Conservation (phyloP, 2,888 invertebrate species). For the Aleiodes alternator region DNA sequence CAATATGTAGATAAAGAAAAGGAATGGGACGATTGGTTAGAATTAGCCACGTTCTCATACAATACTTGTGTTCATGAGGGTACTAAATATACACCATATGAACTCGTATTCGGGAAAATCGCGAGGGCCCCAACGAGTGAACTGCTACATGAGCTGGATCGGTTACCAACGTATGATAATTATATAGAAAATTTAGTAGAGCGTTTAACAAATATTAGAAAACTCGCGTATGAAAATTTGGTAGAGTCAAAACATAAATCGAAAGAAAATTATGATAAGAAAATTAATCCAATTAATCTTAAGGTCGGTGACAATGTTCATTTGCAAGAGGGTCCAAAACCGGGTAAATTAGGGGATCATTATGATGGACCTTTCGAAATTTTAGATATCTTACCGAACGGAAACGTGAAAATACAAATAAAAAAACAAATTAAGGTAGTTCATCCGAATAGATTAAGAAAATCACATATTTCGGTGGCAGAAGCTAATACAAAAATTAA, state of each 20-base stretch:
- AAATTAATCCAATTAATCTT: conserved; percentile 38
- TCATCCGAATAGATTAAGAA: conserved; percentile 38
- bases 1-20: too few species aligned
- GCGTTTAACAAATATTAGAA: conserved; percentile 24
- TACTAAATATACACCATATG: neutral
- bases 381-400: conserved; percentile 3
- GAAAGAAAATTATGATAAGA: conserved; percentile 45
- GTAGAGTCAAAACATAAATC: conserved; percentile 38
- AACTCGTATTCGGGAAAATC: conserved; percentile 34
- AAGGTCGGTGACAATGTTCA: conserved; percentile 41
- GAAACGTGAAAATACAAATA: conserved; percentile 34
- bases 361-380: conserved; percentile 36
- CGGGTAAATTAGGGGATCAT: conserved; percentile 32
- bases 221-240: conserved; percentile 40
- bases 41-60: too few species aligned
- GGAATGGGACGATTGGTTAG: too few species aligned
- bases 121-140: too few species aligned
- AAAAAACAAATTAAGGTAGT: conserved; percentile 14
- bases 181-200: neutral
- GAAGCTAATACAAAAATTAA: neutral
- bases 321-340: conserved; percentile 31
- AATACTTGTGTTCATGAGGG: too few species aligned
- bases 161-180: neutral
- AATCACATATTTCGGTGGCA: conserved; percentile 22
- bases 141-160: too few species aligned